phyloP scores from a whole-genome alignment of 2,797 vertebrate species.

The Eulemur mongoz region DNA sequence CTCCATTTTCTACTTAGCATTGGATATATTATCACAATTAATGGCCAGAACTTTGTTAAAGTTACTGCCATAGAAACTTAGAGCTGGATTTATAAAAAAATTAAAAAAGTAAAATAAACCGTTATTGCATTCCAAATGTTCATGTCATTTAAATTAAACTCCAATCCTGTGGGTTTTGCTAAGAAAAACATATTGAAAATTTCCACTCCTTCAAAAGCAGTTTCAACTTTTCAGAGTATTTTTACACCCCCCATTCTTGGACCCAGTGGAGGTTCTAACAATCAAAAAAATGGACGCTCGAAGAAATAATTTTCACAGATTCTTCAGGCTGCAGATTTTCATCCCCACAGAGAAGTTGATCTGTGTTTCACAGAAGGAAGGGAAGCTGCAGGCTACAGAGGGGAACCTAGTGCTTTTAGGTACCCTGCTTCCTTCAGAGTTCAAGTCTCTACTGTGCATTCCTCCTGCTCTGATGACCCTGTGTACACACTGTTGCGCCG shows the following conservation, averaged over 20 bases:
- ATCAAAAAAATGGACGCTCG: background rate
- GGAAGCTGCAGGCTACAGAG: background rate
- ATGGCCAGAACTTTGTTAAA: slow-evolving; percentile 8
- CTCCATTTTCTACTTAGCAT: slow-evolving; percentile 5
- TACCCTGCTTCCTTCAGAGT: background rate
- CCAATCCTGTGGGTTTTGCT: background rate
- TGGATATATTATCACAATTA: background rate
- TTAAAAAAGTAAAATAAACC: background rate
- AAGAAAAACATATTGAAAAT: slow-evolving; percentile 43
- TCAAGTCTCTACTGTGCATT: background rate
- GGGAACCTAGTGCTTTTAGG: background rate
- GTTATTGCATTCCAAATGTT: slow-evolving; percentile 18
- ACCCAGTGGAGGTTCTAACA: background rate
- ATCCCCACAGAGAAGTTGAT: background rate
- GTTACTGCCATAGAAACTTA: background rate
- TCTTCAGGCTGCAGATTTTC: background rate
- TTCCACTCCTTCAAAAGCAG: slow-evolving; percentile 7
- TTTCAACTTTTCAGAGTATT: slow-evolving; percentile 9
- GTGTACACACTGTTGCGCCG: background rate
- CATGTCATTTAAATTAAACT: slow-evolving; percentile 32
- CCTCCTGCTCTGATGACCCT: background rate
- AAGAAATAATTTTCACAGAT: background rate
- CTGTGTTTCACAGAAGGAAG: background rate
- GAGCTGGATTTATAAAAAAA: slow-evolving; percentile 3
- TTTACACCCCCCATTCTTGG: background rate